Conservation (phyloP, 1,140 invertebrate genomes). For the Heliconius congener region DNA sequence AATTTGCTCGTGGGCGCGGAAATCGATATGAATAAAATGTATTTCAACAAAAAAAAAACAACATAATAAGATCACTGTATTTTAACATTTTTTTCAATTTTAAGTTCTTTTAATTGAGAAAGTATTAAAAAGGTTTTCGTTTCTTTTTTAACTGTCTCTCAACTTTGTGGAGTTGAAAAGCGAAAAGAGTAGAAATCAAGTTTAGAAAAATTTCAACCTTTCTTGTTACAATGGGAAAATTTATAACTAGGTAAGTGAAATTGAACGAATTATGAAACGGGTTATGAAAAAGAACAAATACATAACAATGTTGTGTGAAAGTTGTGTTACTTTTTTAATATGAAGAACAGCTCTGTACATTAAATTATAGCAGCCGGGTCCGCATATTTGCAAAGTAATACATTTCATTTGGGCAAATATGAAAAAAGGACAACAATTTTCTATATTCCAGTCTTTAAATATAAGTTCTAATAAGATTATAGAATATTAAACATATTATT, state of each 20-base stretch:
- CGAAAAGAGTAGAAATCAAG: constrained; percentile 17
- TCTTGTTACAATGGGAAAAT: constrained; percentile 20
- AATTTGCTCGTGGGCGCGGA: constrained; percentile 12
- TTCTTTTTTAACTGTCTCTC: constrained; percentile 23
- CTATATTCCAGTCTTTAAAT: no score
- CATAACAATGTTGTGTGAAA: background rate
- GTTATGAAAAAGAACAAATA: constrained; percentile 1
- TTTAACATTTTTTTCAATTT: constrained; percentile 8
- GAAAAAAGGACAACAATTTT: no score
- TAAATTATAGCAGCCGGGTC: no score
- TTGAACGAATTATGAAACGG: background rate
- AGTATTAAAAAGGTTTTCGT: constrained; percentile 18
- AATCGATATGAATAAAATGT: constrained; percentile 8
- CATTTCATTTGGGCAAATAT: no score
- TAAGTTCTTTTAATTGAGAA: constrained; percentile 22
- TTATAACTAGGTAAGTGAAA: constrained; percentile 18
- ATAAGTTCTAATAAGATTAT: no score
- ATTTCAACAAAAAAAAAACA: constrained; percentile 9
- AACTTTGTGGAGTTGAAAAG: constrained; percentile 31
- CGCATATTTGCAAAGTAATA: no score
- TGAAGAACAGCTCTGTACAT: no score
- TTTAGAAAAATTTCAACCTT: constrained; percentile 21
- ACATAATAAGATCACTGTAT: constrained; percentile 14
- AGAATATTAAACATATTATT: no score
- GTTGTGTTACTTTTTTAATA: no score